Conservation (phyloP, 2,888 invertebrate genomes). For the Sericinus montela region DNA sequence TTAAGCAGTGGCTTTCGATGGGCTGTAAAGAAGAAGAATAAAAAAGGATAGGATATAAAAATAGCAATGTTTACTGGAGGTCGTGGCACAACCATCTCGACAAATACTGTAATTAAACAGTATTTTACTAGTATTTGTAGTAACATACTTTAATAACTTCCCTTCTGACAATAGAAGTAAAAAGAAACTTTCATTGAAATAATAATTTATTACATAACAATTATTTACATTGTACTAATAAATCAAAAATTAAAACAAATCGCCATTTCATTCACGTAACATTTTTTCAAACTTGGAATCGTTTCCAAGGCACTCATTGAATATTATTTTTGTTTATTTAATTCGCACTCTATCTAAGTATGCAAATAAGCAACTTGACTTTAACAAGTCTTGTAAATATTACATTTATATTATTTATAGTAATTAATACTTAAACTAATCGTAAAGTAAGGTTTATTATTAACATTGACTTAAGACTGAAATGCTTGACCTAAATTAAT, state of each 20-base stretch:
- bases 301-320: not conserved
- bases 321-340: not conserved
- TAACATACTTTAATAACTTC: no score
- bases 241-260: conserved; percentile 7
- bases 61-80: no score
- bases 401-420: not conserved
- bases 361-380: conserved; percentile 6
- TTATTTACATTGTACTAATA: conserved; percentile 13
- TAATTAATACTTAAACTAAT: not conserved
- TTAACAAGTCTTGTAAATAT: conserved; percentile 6
- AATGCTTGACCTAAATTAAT: not conserved
- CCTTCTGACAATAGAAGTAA: not conserved
- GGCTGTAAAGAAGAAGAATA: no score
- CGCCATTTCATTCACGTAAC: not conserved
- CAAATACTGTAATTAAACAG: no score
- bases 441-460: not conserved
- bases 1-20: no score
- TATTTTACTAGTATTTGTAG: no score
- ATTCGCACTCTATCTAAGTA: not conserved
- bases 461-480: not conserved
- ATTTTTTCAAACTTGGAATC: conserved; percentile 1
- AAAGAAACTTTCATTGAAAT: not conserved
- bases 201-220: conserved; percentile 15
- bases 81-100: no score
- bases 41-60: no score